Evolutionary conservation across 2,888 invertebrate species (phyloP).

Genomic region (Drosophila affinis): DNA sequence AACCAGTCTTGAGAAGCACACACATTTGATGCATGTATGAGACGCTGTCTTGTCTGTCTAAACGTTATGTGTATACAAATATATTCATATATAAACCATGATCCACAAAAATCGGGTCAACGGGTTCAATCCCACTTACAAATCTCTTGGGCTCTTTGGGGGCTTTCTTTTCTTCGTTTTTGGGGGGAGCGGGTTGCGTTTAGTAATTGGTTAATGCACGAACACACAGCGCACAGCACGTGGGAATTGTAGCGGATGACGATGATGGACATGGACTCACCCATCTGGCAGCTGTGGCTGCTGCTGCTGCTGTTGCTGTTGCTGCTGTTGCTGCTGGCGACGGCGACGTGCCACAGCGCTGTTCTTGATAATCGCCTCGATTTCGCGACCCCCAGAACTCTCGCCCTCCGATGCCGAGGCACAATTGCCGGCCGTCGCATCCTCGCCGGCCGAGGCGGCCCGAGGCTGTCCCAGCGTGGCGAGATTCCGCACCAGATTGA

Average conservation of each 20-base stretch:
- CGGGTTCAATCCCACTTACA: background rate
- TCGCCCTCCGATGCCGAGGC: constrained; percentile 84
- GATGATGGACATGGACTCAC: constrained; percentile 82
- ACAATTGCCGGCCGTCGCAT: constrained; percentile 33
- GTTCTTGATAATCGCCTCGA: constrained; percentile 84
- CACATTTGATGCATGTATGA: constrained; percentile 46
- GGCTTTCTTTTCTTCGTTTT: background rate
- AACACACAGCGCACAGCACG: constrained; percentile 46
- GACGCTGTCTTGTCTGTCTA: constrained; percentile 12
- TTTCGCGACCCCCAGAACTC: constrained; percentile 85
- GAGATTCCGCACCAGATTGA: constrained; percentile 82
- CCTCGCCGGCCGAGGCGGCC: background rate
- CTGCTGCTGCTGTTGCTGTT: constrained; percentile 40
- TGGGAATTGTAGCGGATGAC: constrained; percentile 23
- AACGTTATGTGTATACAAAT: constrained; percentile 24
- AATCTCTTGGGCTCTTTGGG: background rate
- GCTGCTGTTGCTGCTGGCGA: constrained; percentile 80
- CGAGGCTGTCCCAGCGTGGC: constrained; percentile 77
- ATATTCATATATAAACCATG: constrained; percentile 31
- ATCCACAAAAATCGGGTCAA: constrained; percentile 8
- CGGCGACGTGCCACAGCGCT: constrained; percentile 84
- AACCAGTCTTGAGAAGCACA: constrained; percentile 65
- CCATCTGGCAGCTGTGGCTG: constrained; percentile 80
- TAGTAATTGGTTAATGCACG: constrained; percentile 65
- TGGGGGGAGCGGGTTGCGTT: constrained; percentile 11